phyloP scores from a whole-genome alignment of 1,140 invertebrate genomes.

The Pissodes strobi region DNA sequence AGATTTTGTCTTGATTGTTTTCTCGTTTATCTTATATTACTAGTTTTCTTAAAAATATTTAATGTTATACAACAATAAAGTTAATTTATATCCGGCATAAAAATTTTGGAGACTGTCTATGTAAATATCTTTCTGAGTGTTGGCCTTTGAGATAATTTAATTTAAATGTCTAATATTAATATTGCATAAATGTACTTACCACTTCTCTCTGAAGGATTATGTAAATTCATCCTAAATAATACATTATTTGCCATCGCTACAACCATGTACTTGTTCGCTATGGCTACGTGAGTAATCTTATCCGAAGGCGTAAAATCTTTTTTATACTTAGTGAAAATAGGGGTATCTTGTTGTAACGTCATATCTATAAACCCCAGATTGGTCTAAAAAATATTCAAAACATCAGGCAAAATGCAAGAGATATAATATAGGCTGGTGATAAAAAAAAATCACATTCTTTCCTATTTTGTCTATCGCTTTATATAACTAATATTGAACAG shows the following conservation, averaged over 20 bases:
- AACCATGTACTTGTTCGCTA: slow-evolving; percentile 81
- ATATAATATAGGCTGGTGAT: too few relatives aligned
- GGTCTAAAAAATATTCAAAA: slow-evolving; percentile 48
- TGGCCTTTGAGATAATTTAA: too few relatives aligned
- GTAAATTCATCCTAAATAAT: slow-evolving; percentile 80
- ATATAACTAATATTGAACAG: too few relatives aligned
- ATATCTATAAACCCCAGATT: slow-evolving; percentile 71
- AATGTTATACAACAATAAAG: too few relatives aligned
- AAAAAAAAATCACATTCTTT: too few relatives aligned
- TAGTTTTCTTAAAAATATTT: too few relatives aligned
- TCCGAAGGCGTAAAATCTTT: slow-evolving; percentile 79
- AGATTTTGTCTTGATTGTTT: too few relatives aligned
- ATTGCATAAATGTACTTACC: slow-evolving; percentile 60
- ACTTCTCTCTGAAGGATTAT: slow-evolving; percentile 75
- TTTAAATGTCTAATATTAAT: background rate
- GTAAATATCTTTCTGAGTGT: background rate
- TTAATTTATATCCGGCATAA: too few relatives aligned
- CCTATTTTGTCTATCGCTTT: too few relatives aligned
- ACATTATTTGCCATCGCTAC: slow-evolving; percentile 83
- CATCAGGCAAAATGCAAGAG: too few relatives aligned
- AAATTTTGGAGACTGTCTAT: too few relatives aligned
- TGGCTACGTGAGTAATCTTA: slow-evolving; percentile 75
- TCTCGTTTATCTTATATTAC: too few relatives aligned
- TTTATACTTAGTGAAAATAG: slow-evolving; percentile 79
- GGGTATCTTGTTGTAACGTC: slow-evolving; percentile 70